Evolutionary conservation across 2,797 vertebrate species (phyloP), one percentile per base, ranked within the genome.

Genomic region (Psittacula echo): DNA sequence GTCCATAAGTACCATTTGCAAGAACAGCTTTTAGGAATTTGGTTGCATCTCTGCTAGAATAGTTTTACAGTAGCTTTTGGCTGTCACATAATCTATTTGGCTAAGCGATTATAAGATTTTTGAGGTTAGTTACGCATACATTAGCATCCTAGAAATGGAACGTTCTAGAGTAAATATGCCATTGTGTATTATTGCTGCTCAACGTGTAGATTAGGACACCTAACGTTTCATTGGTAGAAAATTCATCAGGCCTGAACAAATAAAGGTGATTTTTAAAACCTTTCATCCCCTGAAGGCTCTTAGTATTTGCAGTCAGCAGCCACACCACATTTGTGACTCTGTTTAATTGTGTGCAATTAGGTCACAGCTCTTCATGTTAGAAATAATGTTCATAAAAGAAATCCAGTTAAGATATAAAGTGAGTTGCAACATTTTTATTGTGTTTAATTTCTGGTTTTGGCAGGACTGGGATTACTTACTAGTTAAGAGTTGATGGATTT

Each of bases 401-500:
- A 56, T 64, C 8, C 62, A 79, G 60, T 45, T 76, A 32, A 72
- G 62, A 75, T 73, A 61, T 44, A 39, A 91, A 89, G 62, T 9
- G 22, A 84, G 17, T 72, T 92, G 30, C 54, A 92, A 24, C 13
- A 56, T 27, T 83, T 94, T 58, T 88, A 39, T 90, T 91, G 62
- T 76, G 60, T 89, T 84, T 87, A 70, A 58, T 90, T 88, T 84
- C 73, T 90, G n/a, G 86, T 88, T 65, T 47, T 78, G 54, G 48
- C 56, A 89, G 66, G 67, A 53, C 34, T 75, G 79, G n/a, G 62
- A 87, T 83, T 70, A 41, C 34, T 94, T 72, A 6, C 48, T 67
- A 80, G 50, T 94, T 96, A 91, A 90, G 77, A 54, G 45, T 54
- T 56, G 85, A 88, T 93, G 64, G 72, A 87, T 67, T 92, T 39